Evolutionary conservation across 1,140 invertebrate species (phyloP).

Genomic region (Panulirus ornatus): DNA sequence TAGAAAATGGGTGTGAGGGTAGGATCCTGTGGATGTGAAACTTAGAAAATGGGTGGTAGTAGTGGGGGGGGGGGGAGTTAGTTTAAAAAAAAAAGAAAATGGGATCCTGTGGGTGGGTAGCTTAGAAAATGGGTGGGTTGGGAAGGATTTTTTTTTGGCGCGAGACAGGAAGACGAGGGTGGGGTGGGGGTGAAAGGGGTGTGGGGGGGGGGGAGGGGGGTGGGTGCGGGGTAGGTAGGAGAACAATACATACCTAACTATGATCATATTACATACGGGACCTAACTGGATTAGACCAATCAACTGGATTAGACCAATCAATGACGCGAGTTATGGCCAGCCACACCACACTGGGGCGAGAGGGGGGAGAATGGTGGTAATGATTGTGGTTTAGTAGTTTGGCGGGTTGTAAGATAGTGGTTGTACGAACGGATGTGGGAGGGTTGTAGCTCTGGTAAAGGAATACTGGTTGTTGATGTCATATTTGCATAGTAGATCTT

Average conservation of each 20-base stretch:
- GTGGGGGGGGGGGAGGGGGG: too few species aligned
- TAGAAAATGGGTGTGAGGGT: too few species aligned
- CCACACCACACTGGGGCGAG: neutral
- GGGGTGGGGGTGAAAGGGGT: neutral
- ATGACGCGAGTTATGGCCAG: slow-evolving; percentile 47
- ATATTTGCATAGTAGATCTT: too few species aligned
- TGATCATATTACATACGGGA: slow-evolving; percentile 55
- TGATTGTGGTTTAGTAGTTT: too few species aligned
- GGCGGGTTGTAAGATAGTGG: too few species aligned
- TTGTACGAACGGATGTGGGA: too few species aligned
- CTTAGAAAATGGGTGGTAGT: too few species aligned
- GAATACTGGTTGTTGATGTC: too few species aligned
- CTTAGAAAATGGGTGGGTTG: neutral
- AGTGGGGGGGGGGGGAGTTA: neutral
- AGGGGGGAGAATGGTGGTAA: neutral
- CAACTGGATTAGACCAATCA: slow-evolving; percentile 62
- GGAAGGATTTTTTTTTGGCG: neutral
- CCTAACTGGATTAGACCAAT: slow-evolving; percentile 59
- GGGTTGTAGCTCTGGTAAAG: too few species aligned
- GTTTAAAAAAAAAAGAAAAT: neutral
- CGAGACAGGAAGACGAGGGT: neutral
- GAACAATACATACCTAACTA: slow-evolving; percentile 58
- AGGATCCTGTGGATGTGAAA: too few species aligned
- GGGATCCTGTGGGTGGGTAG: too few species aligned
- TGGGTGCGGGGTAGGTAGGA: neutral